Percentiles rank a stretch among this genome's conserved stretches.
phyloP scores from a whole-genome alignment of 2,888 invertebrate species.

The Dione vanillae region DNA sequence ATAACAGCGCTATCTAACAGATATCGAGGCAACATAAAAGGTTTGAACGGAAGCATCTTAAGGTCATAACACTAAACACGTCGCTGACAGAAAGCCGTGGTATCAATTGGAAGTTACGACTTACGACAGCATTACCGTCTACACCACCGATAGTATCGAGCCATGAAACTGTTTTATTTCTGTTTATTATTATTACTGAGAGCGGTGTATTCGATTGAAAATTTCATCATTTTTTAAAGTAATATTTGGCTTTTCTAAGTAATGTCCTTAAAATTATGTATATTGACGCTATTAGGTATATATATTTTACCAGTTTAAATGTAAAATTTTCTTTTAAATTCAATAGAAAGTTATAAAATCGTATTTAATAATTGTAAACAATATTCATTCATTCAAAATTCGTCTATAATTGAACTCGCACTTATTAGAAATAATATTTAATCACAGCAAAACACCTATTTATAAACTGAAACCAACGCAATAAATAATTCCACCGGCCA shows the following conservation, averaged over 20 bases:
- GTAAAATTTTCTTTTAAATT: no score
- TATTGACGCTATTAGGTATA: no score
- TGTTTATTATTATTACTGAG: background rate
- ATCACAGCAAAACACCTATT: background rate
- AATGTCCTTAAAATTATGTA: no score
- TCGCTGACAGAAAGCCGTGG: conserved; percentile 43
- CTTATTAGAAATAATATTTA: no score
- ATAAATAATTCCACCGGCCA: conserved; percentile 16
- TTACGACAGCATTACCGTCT: conserved; percentile 34
- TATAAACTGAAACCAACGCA: background rate
- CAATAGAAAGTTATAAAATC: no score
- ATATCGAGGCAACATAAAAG: conserved; percentile 20
- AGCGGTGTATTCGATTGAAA: background rate
- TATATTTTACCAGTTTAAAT: no score
- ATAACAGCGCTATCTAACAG: conserved; percentile 21
- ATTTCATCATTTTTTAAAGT: no score
- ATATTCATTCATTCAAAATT: no score
- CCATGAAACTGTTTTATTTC: background rate
- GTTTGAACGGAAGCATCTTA: conserved; percentile 35
- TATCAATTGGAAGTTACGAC: conserved; percentile 46
- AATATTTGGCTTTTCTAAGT: no score
- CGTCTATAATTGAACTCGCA: no score
- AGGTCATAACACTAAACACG: conserved; percentile 38
- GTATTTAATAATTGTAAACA: no score
- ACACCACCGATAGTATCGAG: conserved; percentile 11